A percentile compares a stretch with the other conserved stretches of the same genome.
phyloP scores from a whole-genome alignment of 2,797 vertebrate species.

The Sebastes baramenuke region DNA sequence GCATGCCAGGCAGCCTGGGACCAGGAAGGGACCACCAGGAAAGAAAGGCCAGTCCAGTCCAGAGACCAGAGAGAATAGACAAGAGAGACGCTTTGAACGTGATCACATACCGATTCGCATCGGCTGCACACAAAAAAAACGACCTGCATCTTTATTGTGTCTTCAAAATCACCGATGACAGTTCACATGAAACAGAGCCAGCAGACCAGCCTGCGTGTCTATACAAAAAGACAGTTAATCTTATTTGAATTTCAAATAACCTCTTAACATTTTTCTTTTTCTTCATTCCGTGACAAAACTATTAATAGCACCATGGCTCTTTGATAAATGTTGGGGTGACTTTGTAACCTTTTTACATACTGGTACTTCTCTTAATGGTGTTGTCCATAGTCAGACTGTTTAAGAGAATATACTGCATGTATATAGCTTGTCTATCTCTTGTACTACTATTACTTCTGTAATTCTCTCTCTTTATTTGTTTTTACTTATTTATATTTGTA shows the following conservation, averaged over 20 bases:
- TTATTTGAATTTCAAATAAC: slow-evolving; percentile 6
- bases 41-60: slow-evolving; percentile 29
- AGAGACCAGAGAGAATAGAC: slow-evolving; percentile 28
- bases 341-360: too few species aligned
- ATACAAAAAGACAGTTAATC: slow-evolving; percentile 13
- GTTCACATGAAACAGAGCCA: slow-evolving; percentile 22
- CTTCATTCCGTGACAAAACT: background rate
- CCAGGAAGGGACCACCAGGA: slow-evolving; percentile 61
- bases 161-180: slow-evolving; percentile 42
- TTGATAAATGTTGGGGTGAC: too few species aligned
- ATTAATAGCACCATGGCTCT: slow-evolving; percentile 11
- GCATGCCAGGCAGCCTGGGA: slow-evolving; percentile 13
- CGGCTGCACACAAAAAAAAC: background rate
- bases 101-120: slow-evolving; percentile 34
- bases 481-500: too few species aligned
- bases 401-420: too few species aligned
- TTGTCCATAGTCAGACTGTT: too few species aligned
- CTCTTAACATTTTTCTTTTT: background rate
- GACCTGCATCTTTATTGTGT: slow-evolving; percentile 40
- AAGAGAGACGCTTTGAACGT: slow-evolving; percentile 49
- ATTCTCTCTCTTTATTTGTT: too few species aligned
- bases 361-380: too few species aligned
- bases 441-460: too few species aligned
- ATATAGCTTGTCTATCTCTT: too few species aligned
- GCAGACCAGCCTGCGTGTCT: background rate